Conservation (phyloP, 2,113 vertebrate species). For the Elgaria multicarinata region DNA sequence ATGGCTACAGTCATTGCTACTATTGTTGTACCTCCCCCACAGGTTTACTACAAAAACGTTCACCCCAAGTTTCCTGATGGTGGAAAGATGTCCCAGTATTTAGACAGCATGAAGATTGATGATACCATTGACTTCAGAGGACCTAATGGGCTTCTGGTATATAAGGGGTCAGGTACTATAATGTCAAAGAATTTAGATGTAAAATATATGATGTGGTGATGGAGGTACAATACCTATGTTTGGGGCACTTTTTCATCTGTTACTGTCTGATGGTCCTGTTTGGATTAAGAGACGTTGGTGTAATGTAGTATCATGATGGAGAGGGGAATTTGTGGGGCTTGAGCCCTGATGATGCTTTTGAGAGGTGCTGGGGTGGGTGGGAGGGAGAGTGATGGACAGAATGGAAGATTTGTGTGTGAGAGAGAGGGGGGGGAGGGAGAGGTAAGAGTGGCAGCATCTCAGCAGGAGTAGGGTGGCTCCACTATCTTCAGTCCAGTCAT, state of each 20-base stretch:
- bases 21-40: slow-evolving; percentile 22
- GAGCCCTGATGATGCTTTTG: neutral
- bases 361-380: too few relatives aligned
- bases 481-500: neutral
- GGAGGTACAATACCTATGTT: neutral
- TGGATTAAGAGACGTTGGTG: neutral
- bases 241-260: neutral
- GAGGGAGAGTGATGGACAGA: neutral
- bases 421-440: neutral
- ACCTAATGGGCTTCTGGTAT: slow-evolving; percentile 88
- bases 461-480: neutral
- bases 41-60: slow-evolving; percentile 90
- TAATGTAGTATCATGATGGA: neutral
- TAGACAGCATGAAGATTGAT: slow-evolving; percentile 86
- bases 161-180: slow-evolving; percentile 82
- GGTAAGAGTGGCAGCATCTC: neutral
- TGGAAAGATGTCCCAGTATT: slow-evolving; percentile 92
- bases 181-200: neutral
- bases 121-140: slow-evolving; percentile 90
- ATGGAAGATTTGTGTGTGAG: neutral
- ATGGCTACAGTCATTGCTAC: neutral
- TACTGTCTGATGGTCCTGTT: neutral
- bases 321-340: neutral
- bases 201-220: neutral
- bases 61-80: slow-evolving; percentile 88